These are phyloP conservation scores for Hemicentrotus pulcherrimus DNA, from an alignment of 35 echinoderm and acorn worm species.

Conservation along the genomic window DNA sequence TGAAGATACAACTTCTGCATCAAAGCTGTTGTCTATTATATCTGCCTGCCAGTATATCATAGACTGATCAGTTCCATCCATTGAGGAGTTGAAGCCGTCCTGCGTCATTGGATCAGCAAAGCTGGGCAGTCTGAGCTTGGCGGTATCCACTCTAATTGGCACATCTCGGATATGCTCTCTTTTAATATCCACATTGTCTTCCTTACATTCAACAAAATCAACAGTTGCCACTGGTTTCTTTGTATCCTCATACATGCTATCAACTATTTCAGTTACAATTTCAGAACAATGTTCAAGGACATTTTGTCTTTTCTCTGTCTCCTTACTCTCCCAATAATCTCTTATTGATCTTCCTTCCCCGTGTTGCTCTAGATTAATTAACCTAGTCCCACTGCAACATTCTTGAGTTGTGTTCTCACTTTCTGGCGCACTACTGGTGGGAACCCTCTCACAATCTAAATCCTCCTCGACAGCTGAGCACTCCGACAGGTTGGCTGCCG, in stretches of 20 bases:
- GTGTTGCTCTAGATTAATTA: neutral
- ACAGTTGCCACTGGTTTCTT: neutral
- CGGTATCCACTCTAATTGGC: neutral
- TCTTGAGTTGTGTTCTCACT: conserved; percentile 3
- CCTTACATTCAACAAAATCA: neutral
- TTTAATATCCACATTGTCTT: neutral
- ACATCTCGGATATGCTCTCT: neutral
- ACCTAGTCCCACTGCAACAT: neutral
- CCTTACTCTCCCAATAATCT: neutral
- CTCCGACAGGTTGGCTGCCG: conserved; percentile 2
- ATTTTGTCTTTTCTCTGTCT: neutral
- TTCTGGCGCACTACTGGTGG: neutral
- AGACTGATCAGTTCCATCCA: conserved; percentile 4
- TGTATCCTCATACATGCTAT: neutral
- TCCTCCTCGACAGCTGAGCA: conserved; percentile 35
- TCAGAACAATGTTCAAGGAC: neutral
- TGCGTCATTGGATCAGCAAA: neutral
- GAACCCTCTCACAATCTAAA: neutral
- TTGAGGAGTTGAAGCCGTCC: conserved; percentile 32
- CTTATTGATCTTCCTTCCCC: neutral
- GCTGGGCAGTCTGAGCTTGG: neutral
- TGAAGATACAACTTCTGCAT: conserved; percentile 14
- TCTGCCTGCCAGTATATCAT: conserved; percentile 44
- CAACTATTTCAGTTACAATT: neutral
- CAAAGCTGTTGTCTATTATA: conserved; percentile 37